Evolutionary conservation across 2,113 vertebrate genomes (phyloP).

Genomic region (Trinectes maculatus): DNA sequence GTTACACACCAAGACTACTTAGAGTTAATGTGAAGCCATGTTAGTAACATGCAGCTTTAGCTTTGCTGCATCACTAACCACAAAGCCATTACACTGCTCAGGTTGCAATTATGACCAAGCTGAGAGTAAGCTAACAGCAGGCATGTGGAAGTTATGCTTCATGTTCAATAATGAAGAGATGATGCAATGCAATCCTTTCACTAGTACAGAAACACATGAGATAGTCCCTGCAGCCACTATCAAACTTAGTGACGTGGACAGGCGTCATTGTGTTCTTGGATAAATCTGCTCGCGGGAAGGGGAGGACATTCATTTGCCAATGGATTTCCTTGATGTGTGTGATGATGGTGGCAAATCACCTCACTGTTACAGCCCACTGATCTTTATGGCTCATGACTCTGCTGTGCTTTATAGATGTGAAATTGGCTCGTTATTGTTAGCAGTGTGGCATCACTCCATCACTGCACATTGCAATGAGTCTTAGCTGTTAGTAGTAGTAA

Average conservation of each 20-base stretch:
- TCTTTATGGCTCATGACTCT: too few species aligned
- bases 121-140: too few species aligned
- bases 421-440: slow-evolving; percentile 25
- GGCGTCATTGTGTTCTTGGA: slow-evolving; percentile 41
- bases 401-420: slow-evolving; percentile 52
- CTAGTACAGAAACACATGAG: too few species aligned
- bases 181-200: too few species aligned
- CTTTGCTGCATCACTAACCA: background rate
- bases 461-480: background rate
- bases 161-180: too few species aligned
- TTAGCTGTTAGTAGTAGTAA: background rate
- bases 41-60: too few species aligned
- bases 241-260: slow-evolving; percentile 55
- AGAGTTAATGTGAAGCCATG: too few species aligned
- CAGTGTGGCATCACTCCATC: background rate
- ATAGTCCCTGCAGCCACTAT: slow-evolving; percentile 18
- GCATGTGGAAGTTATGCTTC: background rate
- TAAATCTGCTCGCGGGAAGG: background rate
- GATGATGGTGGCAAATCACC: slow-evolving; percentile 9
- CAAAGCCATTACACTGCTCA: background rate
- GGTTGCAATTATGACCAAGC: background rate
- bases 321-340: slow-evolving; percentile 30
- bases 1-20: too few species aligned
- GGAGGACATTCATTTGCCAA: slow-evolving; percentile 48
- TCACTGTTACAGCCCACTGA: slow-evolving; percentile 21